Evolutionary conservation across 2,113 vertebrate genomes (phyloP).

Genomic region (Rhipidura dahli): DNA sequence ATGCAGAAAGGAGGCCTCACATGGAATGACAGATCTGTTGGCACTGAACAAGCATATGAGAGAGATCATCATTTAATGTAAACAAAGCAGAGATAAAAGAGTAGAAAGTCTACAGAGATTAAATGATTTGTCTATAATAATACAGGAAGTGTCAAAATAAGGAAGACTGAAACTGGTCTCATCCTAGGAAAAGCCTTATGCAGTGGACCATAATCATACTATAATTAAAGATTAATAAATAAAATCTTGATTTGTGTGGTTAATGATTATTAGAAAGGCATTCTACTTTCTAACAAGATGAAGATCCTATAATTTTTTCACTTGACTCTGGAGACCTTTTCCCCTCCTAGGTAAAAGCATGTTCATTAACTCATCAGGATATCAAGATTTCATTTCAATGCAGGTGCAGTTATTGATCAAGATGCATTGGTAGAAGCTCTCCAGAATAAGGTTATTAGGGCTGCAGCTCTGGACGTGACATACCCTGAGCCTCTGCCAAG

Average conservation of each 20-base stretch:
- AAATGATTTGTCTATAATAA: neutral
- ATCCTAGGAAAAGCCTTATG: neutral
- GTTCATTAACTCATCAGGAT: neutral
- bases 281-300: neutral
- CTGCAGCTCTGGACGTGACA: conserved; percentile 80
- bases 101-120: neutral
- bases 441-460: conserved; percentile 68
- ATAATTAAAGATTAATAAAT: neutral
- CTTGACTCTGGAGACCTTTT: neutral
- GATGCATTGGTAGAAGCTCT: conserved; percentile 80
- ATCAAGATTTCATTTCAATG: neutral
- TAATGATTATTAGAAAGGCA: neutral
- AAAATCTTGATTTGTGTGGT: neutral
- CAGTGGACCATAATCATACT: neutral
- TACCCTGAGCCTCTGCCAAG: conserved; percentile 83
- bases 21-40: neutral
- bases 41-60: neutral
- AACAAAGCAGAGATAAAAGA: neutral
- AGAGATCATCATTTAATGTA: neutral
- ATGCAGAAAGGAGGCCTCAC: neutral
- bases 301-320: neutral
- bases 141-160: neutral
- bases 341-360: fast-evolving
- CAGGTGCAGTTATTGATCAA: conserved; percentile 83
- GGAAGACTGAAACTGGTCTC: neutral